Percentiles rank a stretch among this genome's conserved stretches.
These are phyloP conservation scores for Hirtodrosophila confusa DNA, from an alignment of 2,888 invertebrate species.

Conservation along the genomic window DNA sequence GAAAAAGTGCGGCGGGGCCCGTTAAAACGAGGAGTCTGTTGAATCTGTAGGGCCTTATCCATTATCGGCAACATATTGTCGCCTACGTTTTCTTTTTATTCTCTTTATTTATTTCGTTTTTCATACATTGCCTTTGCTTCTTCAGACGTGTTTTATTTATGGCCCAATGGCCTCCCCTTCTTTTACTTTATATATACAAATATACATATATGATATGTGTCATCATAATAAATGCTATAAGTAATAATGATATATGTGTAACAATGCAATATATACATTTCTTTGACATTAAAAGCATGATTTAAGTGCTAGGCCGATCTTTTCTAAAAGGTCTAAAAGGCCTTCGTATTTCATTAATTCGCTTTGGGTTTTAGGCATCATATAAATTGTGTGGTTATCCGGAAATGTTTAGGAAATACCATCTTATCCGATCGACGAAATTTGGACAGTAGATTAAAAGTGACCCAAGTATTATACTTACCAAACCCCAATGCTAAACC, in stretches of 20 bases:
- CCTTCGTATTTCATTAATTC: not conserved
- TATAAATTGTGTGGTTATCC: no score
- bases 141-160: conserved; percentile 28
- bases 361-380: no score
- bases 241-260: conserved; percentile 12
- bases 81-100: conserved; percentile 31
- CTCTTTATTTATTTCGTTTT: conserved; percentile 6
- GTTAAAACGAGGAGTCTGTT: conserved; percentile 10
- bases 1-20: not conserved
- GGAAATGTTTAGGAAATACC: no score
- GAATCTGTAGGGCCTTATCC: conserved; percentile 27
- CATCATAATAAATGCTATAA: no score
- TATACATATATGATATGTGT: conserved; percentile 5
- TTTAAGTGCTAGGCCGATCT: not conserved
- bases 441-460: no score
- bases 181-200: not conserved
- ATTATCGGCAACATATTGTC: conserved; percentile 53
- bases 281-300: conserved; percentile 11
- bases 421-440: no score
- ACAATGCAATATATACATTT: not conserved
- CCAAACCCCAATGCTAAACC: no score
- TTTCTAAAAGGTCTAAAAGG: not conserved
- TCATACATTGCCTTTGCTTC: not conserved
- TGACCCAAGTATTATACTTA: no score
- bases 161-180: not conserved